A percentile compares a stretch with the other conserved stretches of the same genome.
Evolutionary conservation across 2,888 invertebrate species (phyloP).

Genomic region (Sclerodermus sp.): DNA sequence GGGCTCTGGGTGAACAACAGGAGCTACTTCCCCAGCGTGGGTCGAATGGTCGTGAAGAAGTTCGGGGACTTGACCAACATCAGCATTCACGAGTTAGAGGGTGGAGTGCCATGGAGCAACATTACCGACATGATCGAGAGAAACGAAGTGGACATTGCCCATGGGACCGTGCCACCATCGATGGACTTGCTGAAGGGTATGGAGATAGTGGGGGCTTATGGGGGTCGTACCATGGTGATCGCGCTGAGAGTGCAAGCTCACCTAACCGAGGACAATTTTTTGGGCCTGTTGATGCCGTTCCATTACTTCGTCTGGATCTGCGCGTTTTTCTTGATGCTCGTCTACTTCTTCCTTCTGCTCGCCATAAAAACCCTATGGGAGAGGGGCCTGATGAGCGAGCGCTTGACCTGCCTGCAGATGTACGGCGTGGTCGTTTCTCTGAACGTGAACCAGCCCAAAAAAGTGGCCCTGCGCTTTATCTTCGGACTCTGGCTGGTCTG

Average conservation of each 20-base stretch:
- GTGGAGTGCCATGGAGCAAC: constrained; percentile 5
- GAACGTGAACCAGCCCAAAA: constrained; percentile 13
- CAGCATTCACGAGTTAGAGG: neutral
- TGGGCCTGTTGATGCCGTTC: constrained; percentile 18
- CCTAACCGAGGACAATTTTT: constrained; percentile 1
- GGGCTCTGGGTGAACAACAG: neutral
- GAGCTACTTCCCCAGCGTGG: neutral
- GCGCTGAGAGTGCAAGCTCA: neutral
- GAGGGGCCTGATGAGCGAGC: constrained; percentile 16
- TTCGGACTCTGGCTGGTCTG: constrained; percentile 22
- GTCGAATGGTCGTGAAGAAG: constrained; percentile 3
- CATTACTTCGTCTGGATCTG: constrained; percentile 15
- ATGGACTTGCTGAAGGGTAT: constrained; percentile 2
- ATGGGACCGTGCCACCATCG: constrained; percentile 2
- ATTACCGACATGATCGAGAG: constrained; percentile 7
- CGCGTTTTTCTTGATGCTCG: constrained; percentile 1
- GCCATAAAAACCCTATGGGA: neutral
- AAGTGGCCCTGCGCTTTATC: constrained; percentile 16
- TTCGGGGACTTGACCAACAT: constrained; percentile 9
- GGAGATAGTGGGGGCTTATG: constrained; percentile 18
- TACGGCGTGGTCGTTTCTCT: constrained; percentile 16
- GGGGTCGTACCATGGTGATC: constrained; percentile 12
- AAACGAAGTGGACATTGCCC: constrained; percentile 11
- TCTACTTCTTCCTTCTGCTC: constrained; percentile 10
- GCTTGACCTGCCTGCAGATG: constrained; percentile 15